Evolutionary conservation across 2,113 vertebrate species (phyloP).

Genomic region (Ranitomeya variabilis): DNA sequence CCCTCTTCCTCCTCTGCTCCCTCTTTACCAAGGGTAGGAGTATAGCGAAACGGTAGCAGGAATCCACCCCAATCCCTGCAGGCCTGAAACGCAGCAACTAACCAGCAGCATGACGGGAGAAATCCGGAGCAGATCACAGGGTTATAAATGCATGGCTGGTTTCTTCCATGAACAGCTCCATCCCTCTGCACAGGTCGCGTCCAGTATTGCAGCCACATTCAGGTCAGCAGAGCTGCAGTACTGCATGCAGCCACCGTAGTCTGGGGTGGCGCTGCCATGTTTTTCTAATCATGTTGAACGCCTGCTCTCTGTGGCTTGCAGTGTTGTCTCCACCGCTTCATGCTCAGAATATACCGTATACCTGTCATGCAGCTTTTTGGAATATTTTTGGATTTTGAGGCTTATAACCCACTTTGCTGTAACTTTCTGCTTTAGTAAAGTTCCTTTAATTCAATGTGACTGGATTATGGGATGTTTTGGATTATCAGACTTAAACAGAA

Average conservation of each 20-base stretch:
- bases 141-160: too few species aligned
- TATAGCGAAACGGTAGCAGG: slow-evolving; percentile 54
- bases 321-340: too few species aligned
- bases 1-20: slow-evolving; percentile 75
- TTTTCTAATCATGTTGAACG: too few species aligned
- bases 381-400: background rate
- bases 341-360: background rate
- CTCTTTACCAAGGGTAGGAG: slow-evolving; percentile 86
- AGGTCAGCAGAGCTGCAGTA: too few species aligned
- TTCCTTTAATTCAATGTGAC: background rate
- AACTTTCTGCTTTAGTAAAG: background rate
- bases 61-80: background rate
- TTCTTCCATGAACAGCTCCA: too few species aligned
- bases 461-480: background rate
- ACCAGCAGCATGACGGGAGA: background rate
- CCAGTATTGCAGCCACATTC: too few species aligned
- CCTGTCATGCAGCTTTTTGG: background rate
- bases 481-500: background rate
- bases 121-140: too few species aligned
- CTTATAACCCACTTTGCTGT: background rate
- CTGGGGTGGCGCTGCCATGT: too few species aligned
- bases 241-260: too few species aligned
- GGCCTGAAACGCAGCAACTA: background rate
- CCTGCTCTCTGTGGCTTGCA: too few species aligned
- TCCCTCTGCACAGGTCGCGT: too few species aligned